A percentile compares a stretch with the other conserved stretches of the same genome.
Evolutionary conservation across 2,113 vertebrate genomes (phyloP).

Genomic region (Fregata magnificens): DNA sequence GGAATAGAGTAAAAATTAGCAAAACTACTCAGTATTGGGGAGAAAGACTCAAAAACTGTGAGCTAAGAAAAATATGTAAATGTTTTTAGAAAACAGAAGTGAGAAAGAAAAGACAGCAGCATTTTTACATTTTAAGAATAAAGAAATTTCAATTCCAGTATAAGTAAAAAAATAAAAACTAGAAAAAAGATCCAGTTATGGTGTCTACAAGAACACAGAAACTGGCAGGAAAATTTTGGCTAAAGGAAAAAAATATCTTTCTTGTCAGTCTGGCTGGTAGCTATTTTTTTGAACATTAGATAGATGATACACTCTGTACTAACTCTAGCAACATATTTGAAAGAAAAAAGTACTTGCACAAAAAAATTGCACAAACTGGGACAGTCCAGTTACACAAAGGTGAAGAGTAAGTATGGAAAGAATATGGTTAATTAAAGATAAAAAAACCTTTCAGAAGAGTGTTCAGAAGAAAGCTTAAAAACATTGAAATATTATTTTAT

Average conservation of each 20-base stretch:
- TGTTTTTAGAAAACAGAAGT: background rate
- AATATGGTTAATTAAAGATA: background rate
- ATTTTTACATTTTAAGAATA: background rate
- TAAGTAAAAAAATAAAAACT: background rate
- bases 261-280: background rate
- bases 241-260: background rate
- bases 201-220: background rate
- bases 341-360: background rate
- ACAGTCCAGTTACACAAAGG: background rate
- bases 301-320: background rate
- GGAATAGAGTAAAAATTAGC: background rate
- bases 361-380: background rate
- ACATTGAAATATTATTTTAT: background rate
- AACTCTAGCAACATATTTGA: background rate
- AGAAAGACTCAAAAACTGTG: background rate
- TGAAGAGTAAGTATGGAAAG: background rate
- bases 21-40: background rate
- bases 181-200: background rate
- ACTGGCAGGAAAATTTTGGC: background rate
- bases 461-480: background rate
- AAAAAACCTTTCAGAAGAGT: background rate
- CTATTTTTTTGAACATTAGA: background rate
- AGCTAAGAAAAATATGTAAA: background rate
- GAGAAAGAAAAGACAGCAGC: background rate
- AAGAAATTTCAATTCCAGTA: background rate